Percentiles rank a stretch among this genome's conserved stretches.
These are phyloP conservation scores for Ramphastos sulfuratus DNA, from an alignment of 2,113 vertebrate species.

Conservation along the genomic window DNA sequence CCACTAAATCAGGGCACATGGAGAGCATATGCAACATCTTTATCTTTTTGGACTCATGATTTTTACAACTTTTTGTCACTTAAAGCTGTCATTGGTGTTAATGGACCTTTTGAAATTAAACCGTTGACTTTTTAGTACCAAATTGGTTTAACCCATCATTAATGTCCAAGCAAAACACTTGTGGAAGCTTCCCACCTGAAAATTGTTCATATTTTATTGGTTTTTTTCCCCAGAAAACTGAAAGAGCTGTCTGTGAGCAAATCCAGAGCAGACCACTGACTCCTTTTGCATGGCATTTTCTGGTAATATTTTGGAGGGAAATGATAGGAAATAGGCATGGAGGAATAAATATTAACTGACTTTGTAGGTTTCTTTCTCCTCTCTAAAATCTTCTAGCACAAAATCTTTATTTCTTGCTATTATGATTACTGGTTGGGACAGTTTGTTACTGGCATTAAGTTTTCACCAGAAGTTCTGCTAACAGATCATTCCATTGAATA, in stretches of 20 bases:
- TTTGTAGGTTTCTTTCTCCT: neutral
- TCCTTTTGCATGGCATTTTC: neutral
- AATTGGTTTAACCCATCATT: neutral
- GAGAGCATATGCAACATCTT: rapidly evolving
- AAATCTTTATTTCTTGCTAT: neutral
- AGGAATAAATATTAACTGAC: neutral
- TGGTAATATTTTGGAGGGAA: neutral
- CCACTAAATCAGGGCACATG: too few species aligned
- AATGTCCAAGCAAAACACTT: neutral
- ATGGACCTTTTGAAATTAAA: neutral
- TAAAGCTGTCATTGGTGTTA: rapidly evolving
- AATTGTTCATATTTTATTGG: neutral
- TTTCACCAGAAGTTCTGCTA: neutral
- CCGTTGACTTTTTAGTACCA: neutral
- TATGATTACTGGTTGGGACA: neutral
- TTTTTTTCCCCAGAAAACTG: neutral
- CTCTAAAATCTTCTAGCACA: neutral
- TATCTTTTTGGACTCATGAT: neutral
- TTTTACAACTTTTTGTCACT: neutral
- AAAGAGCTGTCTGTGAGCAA: neutral
- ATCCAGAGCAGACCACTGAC: neutral
- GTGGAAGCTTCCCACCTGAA: neutral
- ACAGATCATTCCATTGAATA: neutral
- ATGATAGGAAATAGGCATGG: neutral
- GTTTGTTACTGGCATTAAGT: neutral